These are phyloP conservation scores for Laticauda colubrina DNA, from an alignment of 2,113 vertebrate genomes.

Conservation along the genomic window DNA sequence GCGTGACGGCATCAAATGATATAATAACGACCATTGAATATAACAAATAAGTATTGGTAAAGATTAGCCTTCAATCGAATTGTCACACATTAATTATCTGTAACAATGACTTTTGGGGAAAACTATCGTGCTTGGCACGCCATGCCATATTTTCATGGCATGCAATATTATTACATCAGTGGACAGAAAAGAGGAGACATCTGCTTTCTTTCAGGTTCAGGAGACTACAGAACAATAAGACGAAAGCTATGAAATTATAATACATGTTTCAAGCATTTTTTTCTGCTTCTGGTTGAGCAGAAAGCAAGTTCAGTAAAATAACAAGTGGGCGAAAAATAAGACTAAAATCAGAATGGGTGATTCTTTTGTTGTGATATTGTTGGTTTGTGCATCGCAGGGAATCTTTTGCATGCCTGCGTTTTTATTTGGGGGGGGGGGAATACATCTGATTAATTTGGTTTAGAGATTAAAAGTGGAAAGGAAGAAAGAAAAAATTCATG, in stretches of 20 bases:
- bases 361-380: not conserved
- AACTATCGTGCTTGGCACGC: not conserved
- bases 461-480: not conserved
- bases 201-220: not conserved
- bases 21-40: rapidly evolving
- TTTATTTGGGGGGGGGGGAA: too few relatives aligned
- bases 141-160: not conserved
- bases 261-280: not conserved
- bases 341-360: not conserved
- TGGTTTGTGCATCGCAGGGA: not conserved
- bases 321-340: not conserved
- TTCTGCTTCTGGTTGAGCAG: not conserved
- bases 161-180: not conserved
- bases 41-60: not conserved
- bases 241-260: not conserved
- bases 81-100: not conserved
- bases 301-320: not conserved
- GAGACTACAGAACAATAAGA: not conserved
- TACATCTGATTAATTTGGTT: not conserved
- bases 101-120: not conserved
- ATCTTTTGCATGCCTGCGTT: not conserved
- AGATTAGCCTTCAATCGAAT: not conserved
- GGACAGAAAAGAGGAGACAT: not conserved
- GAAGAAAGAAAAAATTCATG: not conserved
- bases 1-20: not conserved